Evolutionary conservation across 2,113 vertebrate species (phyloP), one percentile per base, ranked within the genome.

Genomic region (Anhinga anhinga): DNA sequence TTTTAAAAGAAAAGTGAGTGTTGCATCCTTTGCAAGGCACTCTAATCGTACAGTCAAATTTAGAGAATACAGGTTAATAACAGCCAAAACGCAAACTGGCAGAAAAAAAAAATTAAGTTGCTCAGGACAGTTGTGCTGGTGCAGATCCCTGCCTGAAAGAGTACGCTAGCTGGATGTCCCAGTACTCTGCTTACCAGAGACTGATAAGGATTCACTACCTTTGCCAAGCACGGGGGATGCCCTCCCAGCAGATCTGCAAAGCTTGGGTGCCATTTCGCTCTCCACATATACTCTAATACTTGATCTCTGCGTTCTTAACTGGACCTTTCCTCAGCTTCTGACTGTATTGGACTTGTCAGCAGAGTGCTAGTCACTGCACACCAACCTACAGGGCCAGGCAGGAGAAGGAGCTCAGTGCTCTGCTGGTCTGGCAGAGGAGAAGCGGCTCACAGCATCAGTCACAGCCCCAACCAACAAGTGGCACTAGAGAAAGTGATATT

Each of bases 171-270:
- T 47, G 20, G 6, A 76, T 83, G 21, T 30, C 21, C 44, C 40
- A 56, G 27, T 36, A 0, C 5, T 27, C 34, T 38, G 20, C 18
- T 78, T 38, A 11, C 17, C 40, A 81, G 47, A 47, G 23, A 10
- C 40, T 27, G 36, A 16, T 25, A 15, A 90, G 47, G 17, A 69
- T 38, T n/a, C 20, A 12, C 19, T 29, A 8, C 18, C 13, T 58
- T 49, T 40, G 29, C 34, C 38, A 45, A 42, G 36, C 1, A 0
- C 2, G 0, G 15, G 10, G 13, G 4, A 47, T 15, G 18, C 15
- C 23, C 27, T 55, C 34, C n/a, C 63, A 78, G 45, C 17, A 58
- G 34, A 34, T 27, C 38, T 53, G 27, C 45, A 10, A 16, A 20
- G 17, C 30, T 52, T 7, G 0, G 18, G 13, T 26, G 10, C 23